Evolutionary conservation across 2,888 invertebrate species (phyloP).

Genomic region (Galeruca laticollis): DNA sequence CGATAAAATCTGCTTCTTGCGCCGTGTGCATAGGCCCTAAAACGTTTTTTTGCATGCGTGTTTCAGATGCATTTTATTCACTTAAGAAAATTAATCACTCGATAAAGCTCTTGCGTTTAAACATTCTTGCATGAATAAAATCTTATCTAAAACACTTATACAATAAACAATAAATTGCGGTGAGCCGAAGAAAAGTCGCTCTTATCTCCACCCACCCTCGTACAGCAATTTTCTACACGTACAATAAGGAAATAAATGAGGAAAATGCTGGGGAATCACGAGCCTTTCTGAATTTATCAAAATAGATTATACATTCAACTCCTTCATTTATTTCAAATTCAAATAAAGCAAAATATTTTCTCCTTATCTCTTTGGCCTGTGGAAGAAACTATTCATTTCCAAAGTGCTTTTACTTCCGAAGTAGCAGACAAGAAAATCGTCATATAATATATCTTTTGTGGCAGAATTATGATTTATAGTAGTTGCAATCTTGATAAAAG

Average conservation of each 20-base stretch:
- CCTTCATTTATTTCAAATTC: constrained; percentile 19
- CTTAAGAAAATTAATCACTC: too few species aligned
- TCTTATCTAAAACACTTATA: too few species aligned
- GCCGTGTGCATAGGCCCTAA: too few species aligned
- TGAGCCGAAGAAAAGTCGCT: background rate
- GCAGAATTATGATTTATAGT: constrained; percentile 46
- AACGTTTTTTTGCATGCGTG: too few species aligned
- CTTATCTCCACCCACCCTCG: background rate
- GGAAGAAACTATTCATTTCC: constrained; percentile 37
- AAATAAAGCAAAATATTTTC: constrained; percentile 24
- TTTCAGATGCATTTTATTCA: too few species aligned
- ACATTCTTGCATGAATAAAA: too few species aligned
- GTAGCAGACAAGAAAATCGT: constrained; percentile 46
- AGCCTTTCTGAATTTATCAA: constrained; percentile 20
- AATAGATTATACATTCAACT: constrained; percentile 32
- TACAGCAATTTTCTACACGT: background rate
- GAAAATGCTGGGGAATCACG: constrained; percentile 14
- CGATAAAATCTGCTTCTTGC: too few species aligned
- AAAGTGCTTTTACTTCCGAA: constrained; percentile 42
- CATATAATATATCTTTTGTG: constrained; percentile 42
- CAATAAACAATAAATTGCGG: too few species aligned
- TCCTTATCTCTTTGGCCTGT: constrained; percentile 26
- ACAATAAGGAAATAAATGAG: background rate
- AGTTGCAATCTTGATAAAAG: constrained; percentile 48
- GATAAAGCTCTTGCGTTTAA: too few species aligned